These are phyloP conservation scores for Amphiprion ocellaris DNA, from an alignment of 2,113 vertebrate genomes.

Conservation along the genomic window DNA sequence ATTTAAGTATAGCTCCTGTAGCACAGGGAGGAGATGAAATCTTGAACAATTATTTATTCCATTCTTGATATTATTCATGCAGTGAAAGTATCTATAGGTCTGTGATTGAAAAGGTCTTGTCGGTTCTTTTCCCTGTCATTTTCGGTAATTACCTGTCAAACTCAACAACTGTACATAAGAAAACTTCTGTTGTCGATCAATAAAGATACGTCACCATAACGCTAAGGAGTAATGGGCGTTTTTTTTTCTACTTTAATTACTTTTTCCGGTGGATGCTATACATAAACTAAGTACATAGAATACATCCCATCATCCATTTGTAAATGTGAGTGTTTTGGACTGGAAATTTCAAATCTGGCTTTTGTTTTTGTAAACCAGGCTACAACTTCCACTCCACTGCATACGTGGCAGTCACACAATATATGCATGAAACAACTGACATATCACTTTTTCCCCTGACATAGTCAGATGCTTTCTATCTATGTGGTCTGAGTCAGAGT, in stretches of 20 bases:
- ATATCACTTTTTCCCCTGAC: constrained; percentile 77
- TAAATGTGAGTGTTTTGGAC: background rate
- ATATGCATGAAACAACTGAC: constrained; percentile 67
- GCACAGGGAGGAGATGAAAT: too few species aligned
- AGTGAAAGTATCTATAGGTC: background rate
- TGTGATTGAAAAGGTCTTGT: background rate
- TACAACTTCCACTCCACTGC: constrained; percentile 48
- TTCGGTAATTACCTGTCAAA: background rate
- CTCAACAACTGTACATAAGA: background rate
- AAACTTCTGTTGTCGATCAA: background rate
- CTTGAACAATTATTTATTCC: too few species aligned
- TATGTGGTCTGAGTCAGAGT: constrained; percentile 75
- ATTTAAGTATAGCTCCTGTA: background rate
- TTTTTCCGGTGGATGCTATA: background rate
- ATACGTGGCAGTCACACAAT: constrained; percentile 63
- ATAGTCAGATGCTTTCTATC: constrained; percentile 76
- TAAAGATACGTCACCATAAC: background rate
- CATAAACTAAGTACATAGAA: background rate
- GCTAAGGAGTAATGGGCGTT: background rate
- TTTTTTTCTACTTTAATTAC: background rate
- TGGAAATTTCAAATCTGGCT: constrained; percentile 2
- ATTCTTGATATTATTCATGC: too few species aligned
- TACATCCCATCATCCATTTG: background rate
- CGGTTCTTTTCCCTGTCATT: background rate
- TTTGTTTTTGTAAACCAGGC: constrained; percentile 27